Conservation (phyloP, 1,140 invertebrate genomes). For the Bombus confusus region DNA sequence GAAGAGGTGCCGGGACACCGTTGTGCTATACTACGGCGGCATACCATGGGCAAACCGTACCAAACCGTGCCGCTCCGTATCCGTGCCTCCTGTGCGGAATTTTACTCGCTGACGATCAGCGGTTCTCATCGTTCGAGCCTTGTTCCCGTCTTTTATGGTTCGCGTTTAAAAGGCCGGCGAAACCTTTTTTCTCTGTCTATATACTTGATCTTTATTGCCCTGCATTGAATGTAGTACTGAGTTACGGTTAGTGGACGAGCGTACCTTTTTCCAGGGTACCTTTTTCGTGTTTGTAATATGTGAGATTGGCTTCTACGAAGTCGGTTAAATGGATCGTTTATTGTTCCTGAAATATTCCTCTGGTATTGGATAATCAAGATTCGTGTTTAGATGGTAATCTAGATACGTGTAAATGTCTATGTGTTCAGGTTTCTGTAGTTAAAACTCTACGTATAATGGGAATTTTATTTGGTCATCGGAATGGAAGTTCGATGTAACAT, state of each 20-base stretch:
- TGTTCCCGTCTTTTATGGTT: background rate
- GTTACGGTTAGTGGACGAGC: background rate
- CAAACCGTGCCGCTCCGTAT: slow-evolving; percentile 55
- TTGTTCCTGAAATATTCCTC: background rate
- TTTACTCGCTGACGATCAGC: slow-evolving; percentile 65
- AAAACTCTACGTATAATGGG: too few relatives aligned
- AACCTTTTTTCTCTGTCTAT: background rate
- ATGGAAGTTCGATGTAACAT: too few relatives aligned
- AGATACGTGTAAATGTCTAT: too few relatives aligned
- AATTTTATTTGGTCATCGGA: too few relatives aligned
- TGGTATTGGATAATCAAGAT: background rate
- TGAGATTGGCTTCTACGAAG: background rate
- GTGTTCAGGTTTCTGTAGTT: too few relatives aligned
- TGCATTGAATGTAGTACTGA: background rate
- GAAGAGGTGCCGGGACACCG: slow-evolving; percentile 56
- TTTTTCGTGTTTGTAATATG: background rate
- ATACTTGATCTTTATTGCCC: background rate
- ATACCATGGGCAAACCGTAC: slow-evolving; percentile 59
- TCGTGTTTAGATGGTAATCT: too few relatives aligned
- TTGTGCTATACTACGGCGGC: slow-evolving; percentile 49
- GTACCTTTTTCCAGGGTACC: background rate
- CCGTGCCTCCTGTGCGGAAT: slow-evolving; percentile 65
- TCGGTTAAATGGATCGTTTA: background rate
- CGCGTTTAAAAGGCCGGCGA: background rate
- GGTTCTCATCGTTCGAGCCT: slow-evolving; percentile 61